Base-by-base conservation (phyloP, 2,888 invertebrate species). In the Thysanoteuthis rhombus region DNA sequence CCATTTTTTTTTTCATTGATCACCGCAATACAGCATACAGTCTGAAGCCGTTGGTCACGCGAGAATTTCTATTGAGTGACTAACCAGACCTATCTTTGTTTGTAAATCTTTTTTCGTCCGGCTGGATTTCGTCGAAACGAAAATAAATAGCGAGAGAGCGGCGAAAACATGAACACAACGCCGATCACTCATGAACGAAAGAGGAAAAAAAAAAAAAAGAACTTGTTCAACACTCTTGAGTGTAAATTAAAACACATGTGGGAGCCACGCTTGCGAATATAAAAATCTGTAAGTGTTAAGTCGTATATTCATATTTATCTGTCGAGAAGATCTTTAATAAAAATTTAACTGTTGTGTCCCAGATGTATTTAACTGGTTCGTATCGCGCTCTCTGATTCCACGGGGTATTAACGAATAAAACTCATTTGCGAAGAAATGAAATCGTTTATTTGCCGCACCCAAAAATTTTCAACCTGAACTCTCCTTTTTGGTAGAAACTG, bases 281-380 rank as follows among this genome's bases (percentile, higher is more conserved):
- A 75, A 75, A 75, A 75, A n/a, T 75, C 75, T 75, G 16, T 75
- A 75, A 75, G 75, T 75, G 75, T 75, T 75, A 75, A 75, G n/a
- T 75, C 75, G 75, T 75, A n/a, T n/a, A n/a, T 75, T 75, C 75
- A n/a, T 75, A 75, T 75, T 75, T 75, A 75, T 75, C 75, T 75
- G 4, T 75, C n/a, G n/a, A 16, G 75, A 75, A 75, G 75, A 75
- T 75, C 75, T 75, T 75, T 75, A 16, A n/a, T 75, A 75, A 75
- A 75, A 75, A n/a, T 3, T 75, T 36, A 75, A 75, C n/a, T 75
- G 75, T n/a, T 75, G 75, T 75, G 75, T 75, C 75, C 75, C 75
- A 75, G 36, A n/a, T 75, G 75, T n/a, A 75, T 75, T 75, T 25
- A 75, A 75, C 16, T 12, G n/a, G 75, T 75, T 36, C 75, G 36